Conservation (phyloP, 2,888 invertebrate species). For the Tromatobia lineatoria region DNA sequence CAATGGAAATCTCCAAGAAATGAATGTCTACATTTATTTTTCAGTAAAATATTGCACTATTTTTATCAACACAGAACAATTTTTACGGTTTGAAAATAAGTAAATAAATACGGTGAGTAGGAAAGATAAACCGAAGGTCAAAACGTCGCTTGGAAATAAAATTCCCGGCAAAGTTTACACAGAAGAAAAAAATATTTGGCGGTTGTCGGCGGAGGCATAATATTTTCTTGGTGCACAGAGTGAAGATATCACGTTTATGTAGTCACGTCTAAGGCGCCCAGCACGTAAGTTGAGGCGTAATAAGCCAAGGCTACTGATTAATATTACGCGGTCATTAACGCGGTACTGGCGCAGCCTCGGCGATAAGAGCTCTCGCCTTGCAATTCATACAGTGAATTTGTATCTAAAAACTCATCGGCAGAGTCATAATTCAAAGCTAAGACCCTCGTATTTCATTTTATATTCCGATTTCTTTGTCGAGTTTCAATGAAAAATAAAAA, state of each 20-base stretch:
- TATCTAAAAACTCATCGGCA: constrained; percentile 24
- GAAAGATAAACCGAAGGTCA: too few relatives aligned
- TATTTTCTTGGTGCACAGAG: background rate
- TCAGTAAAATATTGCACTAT: too few relatives aligned
- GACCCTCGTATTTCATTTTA: background rate
- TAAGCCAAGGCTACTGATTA: constrained; percentile 57
- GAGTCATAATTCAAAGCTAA: background rate
- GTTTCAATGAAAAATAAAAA: background rate
- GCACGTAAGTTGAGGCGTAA: constrained; percentile 41
- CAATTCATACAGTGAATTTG: background rate
- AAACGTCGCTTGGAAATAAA: background rate
- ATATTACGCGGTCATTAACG: constrained; percentile 58
- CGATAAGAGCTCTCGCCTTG: constrained; percentile 41
- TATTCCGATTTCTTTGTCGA: constrained; percentile 12
- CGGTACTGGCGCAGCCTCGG: constrained; percentile 17
- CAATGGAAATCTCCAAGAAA: too few relatives aligned
- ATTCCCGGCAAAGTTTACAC: background rate
- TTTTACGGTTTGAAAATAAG: too few relatives aligned
- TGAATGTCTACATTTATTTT: too few relatives aligned
- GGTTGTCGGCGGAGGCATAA: background rate
- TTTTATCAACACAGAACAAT: too few relatives aligned
- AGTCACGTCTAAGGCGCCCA: background rate
- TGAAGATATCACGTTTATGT: constrained; percentile 3
- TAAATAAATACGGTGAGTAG: too few relatives aligned
- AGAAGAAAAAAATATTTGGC: background rate